Base-by-base conservation (phyloP, 2,888 invertebrate genomes). In the Meiosimyza platycephala region DNA sequence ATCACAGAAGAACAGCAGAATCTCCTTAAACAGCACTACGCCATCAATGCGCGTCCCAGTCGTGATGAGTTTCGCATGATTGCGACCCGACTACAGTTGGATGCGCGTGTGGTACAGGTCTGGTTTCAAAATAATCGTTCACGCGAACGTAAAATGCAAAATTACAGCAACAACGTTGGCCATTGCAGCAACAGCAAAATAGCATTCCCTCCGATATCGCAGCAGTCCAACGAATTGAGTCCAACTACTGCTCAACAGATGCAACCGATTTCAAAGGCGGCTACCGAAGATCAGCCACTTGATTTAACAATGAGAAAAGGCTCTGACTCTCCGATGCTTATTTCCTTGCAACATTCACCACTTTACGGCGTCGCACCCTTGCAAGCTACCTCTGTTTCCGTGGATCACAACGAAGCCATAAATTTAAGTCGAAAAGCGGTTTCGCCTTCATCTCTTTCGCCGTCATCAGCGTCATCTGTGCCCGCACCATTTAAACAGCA, bases 101-200 rank as follows among this genome's bases (percentile, higher is more conserved):
- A 93, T 72, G 92, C 93, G 57, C 89, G 95, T 72, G 95, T 95
- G 1, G 94, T 95, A 5, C 93, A 97, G 89, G 98, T 97, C 7
- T 98, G 98, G 97, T 98, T 98, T 85, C 98, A 98, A 88, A 98
- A 98, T 86, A 95, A 95, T 77, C 90, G 97, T 77, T 97, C 97
- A 0, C 90, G 96, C 69, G 96, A 96, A 83, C 91, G 96, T 63
- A 91, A 95, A 79, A 86, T 91, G 87, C 90, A 89, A 52, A 89
- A 78, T 63, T 83, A 79, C 69, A 76, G 76, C 11, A 77, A 74
- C 22, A 78, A 78, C 57, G 77, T 77, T 63, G 62, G 72, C 33
- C 66, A 73, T 11, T 74, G 75, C 28, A 40, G 60, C 76, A 50
- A 63, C 68, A 60, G 48, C 47, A 57, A 57, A n/a, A 4, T 13